A percentile compares a stretch with the other conserved stretches of the same genome.
Conservation (phyloP, 1,140 invertebrate genomes). For the Zaprionus capensis region DNA sequence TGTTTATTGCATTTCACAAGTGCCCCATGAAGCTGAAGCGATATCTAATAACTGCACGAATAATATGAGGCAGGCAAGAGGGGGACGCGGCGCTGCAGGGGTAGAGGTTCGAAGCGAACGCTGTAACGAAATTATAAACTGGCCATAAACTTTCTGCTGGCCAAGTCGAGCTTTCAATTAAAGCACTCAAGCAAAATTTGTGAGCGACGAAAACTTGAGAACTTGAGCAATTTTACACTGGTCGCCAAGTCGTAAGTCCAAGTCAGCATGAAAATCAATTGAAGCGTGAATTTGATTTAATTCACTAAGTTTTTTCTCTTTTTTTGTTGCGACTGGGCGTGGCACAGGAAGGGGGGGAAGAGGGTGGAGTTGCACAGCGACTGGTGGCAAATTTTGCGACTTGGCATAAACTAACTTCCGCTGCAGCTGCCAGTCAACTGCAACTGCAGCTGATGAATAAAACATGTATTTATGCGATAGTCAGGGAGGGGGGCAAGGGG, state of each 20-base stretch:
- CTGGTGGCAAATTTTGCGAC: constrained; percentile 51
- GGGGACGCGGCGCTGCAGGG: too few species aligned
- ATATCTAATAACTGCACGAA: constrained; percentile 49
- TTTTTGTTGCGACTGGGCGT: constrained; percentile 19
- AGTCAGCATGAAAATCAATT: constrained; percentile 59
- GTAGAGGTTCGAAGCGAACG: neutral
- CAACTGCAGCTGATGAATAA: constrained; percentile 67
- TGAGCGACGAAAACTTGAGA: constrained; percentile 15
- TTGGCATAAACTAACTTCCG: constrained; percentile 68
- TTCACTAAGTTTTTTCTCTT: constrained; percentile 48
- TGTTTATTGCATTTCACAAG: constrained; percentile 64
- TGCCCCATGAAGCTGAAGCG: constrained; percentile 36
- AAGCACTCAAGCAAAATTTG: constrained; percentile 49
- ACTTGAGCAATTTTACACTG: constrained; percentile 49
- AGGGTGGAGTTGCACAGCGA: neutral
- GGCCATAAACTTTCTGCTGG: constrained; percentile 28
- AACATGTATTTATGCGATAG: constrained; percentile 66
- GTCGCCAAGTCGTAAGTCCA: constrained; percentile 16
- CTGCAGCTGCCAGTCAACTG: constrained; percentile 53
- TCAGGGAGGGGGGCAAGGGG: neutral
- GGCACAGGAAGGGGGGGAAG: constrained; percentile 1
- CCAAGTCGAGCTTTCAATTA: constrained; percentile 55
- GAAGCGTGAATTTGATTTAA: constrained; percentile 68
- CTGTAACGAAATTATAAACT: constrained; percentile 45
- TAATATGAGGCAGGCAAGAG: neutral